These are phyloP conservation scores for Alces alces DNA, from an alignment of 2,113 vertebrate genomes.

Conservation along the genomic window DNA sequence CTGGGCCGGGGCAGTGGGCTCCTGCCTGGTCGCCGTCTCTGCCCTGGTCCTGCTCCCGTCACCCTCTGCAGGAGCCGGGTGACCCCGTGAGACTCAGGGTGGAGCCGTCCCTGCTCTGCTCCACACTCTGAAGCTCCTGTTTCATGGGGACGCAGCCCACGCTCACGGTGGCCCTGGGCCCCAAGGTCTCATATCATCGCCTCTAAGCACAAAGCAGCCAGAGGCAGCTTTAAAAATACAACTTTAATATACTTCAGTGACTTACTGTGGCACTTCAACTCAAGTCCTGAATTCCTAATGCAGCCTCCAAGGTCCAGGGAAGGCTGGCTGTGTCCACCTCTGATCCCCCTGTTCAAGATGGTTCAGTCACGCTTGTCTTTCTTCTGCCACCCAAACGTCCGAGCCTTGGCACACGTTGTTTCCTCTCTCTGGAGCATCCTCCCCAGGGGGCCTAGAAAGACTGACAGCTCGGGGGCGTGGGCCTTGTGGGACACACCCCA, in stretches of 20 bases:
- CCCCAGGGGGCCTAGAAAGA: not conserved
- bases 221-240: not conserved
- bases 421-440: not conserved
- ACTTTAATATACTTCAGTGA: too few relatives aligned
- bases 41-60: not conserved
- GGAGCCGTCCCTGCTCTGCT: not conserved
- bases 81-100: not conserved
- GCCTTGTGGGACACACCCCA: not conserved
- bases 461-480: fast-evolving
- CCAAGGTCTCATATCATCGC: not conserved
- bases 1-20: not conserved
- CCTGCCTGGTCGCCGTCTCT: not conserved
- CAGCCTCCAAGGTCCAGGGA: not conserved
- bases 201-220: not conserved
- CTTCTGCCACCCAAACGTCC: not conserved
- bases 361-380: not conserved
- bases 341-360: not conserved
- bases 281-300: not conserved
- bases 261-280: not conserved
- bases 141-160: not conserved
- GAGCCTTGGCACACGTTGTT: not conserved
- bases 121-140: fast-evolving
- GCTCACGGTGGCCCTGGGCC: not conserved
- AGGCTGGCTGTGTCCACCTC: not conserved
- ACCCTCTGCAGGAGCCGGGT: not conserved